Percentiles rank a stretch among this genome's conserved stretches.
These are phyloP conservation scores for Drosophila aff. DNA, from an alignment of 1,140 invertebrate species.

Conservation along the genomic window DNA sequence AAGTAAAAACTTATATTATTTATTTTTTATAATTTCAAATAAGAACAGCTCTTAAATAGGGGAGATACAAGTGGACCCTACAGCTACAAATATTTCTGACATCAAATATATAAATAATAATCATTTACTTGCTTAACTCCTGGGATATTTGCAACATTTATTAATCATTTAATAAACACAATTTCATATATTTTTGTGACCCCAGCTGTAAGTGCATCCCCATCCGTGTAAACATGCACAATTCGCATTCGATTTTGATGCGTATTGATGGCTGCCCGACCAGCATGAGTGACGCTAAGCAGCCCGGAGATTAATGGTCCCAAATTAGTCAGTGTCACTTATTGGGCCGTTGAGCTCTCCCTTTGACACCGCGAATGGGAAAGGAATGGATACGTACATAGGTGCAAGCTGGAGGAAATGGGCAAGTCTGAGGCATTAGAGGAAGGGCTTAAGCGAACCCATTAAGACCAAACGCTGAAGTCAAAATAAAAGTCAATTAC, in stretches of 20 bases:
- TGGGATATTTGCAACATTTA: background rate
- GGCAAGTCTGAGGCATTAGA: conserved; percentile 18
- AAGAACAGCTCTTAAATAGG: background rate
- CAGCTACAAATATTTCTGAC: background rate
- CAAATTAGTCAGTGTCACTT: conserved; percentile 79
- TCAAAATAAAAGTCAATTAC: conserved; percentile 74
- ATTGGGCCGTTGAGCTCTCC: conserved; percentile 53
- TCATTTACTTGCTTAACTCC: too few relatives aligned
- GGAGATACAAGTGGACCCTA: background rate
- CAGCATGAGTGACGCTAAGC: conserved; percentile 74
- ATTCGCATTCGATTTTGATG: conserved; percentile 69
- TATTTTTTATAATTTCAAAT: background rate
- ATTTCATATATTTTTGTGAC: too few relatives aligned
- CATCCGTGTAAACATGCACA: conserved; percentile 32
- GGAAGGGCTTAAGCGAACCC: conserved; percentile 35
- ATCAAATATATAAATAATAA: background rate
- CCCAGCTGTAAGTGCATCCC: conserved; percentile 35
- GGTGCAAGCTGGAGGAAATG: background rate
- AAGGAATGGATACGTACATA: background rate
- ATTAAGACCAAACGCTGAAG: conserved; percentile 44
- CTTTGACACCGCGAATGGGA: conserved; percentile 10
- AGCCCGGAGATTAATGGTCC: conserved; percentile 73
- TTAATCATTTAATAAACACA: too few relatives aligned
- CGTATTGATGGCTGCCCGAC: conserved; percentile 66
- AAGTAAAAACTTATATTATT: background rate